Evolutionary conservation across 2,888 invertebrate genomes (phyloP).

Genomic region (Campoplex capitator): DNA sequence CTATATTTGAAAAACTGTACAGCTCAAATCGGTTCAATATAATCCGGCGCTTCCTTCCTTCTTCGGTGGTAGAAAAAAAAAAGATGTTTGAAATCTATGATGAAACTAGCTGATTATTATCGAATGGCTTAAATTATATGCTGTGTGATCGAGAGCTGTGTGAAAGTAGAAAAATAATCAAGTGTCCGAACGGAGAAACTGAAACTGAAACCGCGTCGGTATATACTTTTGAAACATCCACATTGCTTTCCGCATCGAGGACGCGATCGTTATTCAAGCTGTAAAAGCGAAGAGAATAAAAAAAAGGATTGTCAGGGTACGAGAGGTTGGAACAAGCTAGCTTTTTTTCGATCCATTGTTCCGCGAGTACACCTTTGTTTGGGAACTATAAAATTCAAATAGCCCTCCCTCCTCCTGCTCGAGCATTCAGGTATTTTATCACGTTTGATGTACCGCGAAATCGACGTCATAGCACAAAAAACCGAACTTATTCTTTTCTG

Average conservation of each 20-base stretch:
- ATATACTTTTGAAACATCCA: constrained; percentile 44
- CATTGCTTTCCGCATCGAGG: constrained; percentile 54
- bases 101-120: too few relatives aligned
- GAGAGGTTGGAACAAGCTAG: constrained; percentile 15
- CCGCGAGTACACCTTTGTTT: constrained; percentile 59
- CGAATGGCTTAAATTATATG: background rate
- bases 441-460: constrained; percentile 50
- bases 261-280: constrained; percentile 53
- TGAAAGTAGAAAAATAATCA: background rate
- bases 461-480: constrained; percentile 42
- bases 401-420: constrained; percentile 45
- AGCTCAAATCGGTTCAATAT: too few relatives aligned
- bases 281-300: constrained; percentile 38
- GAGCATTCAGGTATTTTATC: constrained; percentile 52
- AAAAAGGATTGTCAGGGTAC: constrained; percentile 26
- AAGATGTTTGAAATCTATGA: too few relatives aligned
- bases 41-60: too few relatives aligned
- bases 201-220: background rate
- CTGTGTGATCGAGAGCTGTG: background rate
- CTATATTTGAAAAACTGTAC: background rate
- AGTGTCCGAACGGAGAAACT: background rate
- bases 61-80: too few relatives aligned
- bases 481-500: constrained; percentile 2
- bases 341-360: constrained; percentile 51
- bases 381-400: constrained; percentile 67